A percentile compares a stretch with the other conserved stretches of the same genome.
phyloP scores from a whole-genome alignment of 2,113 vertebrate species.

The Anarhynchus alexandrinus region DNA sequence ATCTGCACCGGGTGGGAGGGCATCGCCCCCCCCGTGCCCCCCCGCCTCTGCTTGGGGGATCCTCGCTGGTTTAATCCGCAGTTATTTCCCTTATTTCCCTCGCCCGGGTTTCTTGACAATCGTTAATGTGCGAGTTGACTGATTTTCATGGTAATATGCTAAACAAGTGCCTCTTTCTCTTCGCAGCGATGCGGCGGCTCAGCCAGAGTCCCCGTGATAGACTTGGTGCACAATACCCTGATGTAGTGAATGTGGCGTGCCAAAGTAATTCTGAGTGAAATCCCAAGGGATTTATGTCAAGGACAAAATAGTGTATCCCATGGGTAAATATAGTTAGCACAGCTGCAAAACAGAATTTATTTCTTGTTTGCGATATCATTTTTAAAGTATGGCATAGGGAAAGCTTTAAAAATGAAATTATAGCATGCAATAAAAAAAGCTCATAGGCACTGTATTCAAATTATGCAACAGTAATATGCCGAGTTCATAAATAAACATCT shows the following conservation, averaged over 20 bases:
- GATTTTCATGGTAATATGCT: slow-evolving; percentile 52
- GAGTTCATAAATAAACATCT: slow-evolving; percentile 82
- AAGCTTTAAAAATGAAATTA: slow-evolving; percentile 84
- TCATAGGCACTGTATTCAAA: slow-evolving; percentile 81
- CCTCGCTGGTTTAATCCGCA: neutral
- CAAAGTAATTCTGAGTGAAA: slow-evolving; percentile 46
- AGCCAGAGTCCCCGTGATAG: neutral
- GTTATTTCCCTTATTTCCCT: slow-evolving; percentile 18
- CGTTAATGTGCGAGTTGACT: neutral
- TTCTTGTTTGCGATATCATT: slow-evolving; percentile 80
- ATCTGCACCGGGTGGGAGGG: neutral
- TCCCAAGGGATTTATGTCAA: slow-evolving; percentile 72
- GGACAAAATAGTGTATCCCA: slow-evolving; percentile 76
- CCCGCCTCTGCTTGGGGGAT: neutral
- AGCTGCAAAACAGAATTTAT: slow-evolving; percentile 79
- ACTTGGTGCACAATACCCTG: neutral
- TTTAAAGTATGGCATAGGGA: slow-evolving; percentile 76
- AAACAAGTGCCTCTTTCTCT: slow-evolving; percentile 38
- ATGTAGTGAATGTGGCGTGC: slow-evolving; percentile 30
- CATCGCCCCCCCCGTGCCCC: neutral
- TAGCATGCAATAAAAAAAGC: slow-evolving; percentile 77
- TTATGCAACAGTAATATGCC: slow-evolving; percentile 74
- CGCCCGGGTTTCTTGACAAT: neutral
- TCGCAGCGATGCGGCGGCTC: neutral
- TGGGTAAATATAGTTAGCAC: slow-evolving; percentile 72